Evolutionary conservation across 2,888 invertebrate genomes (phyloP), one percentile per base, ranked within the genome.

Genomic region (Metacarcinus magister): DNA sequence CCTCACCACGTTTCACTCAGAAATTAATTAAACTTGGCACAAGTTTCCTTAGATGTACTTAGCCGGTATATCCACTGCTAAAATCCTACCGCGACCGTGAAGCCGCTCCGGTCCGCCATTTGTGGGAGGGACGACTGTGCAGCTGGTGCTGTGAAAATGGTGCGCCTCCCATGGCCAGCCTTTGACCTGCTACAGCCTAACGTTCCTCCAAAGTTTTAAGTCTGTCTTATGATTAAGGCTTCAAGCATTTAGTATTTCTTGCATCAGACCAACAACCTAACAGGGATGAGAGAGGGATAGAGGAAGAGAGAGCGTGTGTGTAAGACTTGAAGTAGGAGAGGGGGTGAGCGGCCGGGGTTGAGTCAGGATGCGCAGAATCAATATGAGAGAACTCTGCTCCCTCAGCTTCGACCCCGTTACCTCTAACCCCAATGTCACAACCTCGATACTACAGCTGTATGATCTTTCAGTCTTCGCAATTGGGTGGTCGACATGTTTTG

Each of bases 361-460:
- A 92, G 94, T 39, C 90, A 91, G 95, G 96, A 96, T 96, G 96
- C 96, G 96, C 96, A 96, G 96, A 96, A 96, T 96, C 96, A 96
- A 96, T 96, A 96, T 93, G 95, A 95, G 91, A 94, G 96, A 95
- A 89, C 92, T 44, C 92, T 75, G 95, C 92, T 46, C 89, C 90
- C 94, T 48, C 94, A 32, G n/a, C 43, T 75, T 43, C 75, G 75
- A 93, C 75, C 67, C 23, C 93, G 75, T 44, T 75, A 75, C 44
- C 44, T 75, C 43, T 44, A 93, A 67, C 67, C n/a, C 5, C 60
- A 43, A 60, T 44, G 19, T 39, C 60, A 60, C 43, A 75, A 75
- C 93, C 60, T 44, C 44, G 75, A 43, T 93, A 93, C n/a, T 43
- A 23, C 75, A 23, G 23, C 75, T 23, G n/a, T 67, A 67, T 16